Evolutionary conservation across 1,140 invertebrate species (phyloP).

Genomic region (Antheraea pernyi): DNA sequence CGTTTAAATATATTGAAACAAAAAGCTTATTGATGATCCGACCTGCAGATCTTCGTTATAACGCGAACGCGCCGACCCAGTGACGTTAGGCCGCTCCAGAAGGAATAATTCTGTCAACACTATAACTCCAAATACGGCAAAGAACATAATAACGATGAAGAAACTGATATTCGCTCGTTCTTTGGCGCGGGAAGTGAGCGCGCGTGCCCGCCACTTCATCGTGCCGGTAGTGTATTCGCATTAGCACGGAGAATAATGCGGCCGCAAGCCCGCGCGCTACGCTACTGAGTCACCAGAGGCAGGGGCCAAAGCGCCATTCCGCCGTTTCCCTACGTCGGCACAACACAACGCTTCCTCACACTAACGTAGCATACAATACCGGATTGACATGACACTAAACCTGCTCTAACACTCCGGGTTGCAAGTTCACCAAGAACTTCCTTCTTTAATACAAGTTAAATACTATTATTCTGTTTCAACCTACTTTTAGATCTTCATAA

Average conservation of each 20-base stretch:
- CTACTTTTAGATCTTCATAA: not conserved
- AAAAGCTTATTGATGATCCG: conserved; percentile 27
- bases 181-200: conserved; percentile 77
- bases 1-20: not conserved
- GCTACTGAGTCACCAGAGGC: conserved; percentile 47
- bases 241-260: conserved; percentile 34
- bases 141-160: conserved; percentile 93
- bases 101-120: conserved; percentile 90
- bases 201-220: conserved; percentile 66
- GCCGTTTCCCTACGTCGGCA: conserved; percentile 18
- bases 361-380: conserved; percentile 48
- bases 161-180: conserved; percentile 92
- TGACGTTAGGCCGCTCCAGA: conserved; percentile 80
- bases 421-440: conserved; percentile 21
- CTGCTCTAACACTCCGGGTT: conserved; percentile 31
- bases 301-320: conserved; percentile 34
- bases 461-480: not conserved
- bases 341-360: conserved; percentile 44
- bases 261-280: conserved; percentile 39
- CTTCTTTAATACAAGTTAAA: not conserved
- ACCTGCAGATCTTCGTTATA: conserved; percentile 82
- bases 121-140: conserved; percentile 92
- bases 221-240: conserved; percentile 44
- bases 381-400: conserved; percentile 27
- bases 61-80: conserved; percentile 54